Evolutionary conservation across 2,888 invertebrate species (phyloP).

Genomic region (Melanargia galathea): DNA sequence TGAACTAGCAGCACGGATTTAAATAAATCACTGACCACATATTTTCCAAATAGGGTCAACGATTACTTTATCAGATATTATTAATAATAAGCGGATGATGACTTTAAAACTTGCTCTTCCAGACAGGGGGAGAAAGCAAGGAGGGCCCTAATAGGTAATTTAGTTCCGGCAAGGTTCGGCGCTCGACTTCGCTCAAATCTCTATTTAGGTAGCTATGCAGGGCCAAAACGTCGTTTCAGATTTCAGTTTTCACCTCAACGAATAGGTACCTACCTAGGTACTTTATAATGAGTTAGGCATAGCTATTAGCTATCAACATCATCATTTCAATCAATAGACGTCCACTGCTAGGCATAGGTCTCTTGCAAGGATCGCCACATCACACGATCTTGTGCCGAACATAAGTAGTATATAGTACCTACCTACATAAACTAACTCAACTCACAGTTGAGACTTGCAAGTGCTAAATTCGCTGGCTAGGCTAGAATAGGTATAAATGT

Average conservation of each 20-base stretch:
- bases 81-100: background rate
- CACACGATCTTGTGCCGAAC: no score
- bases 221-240: background rate
- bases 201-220: background rate
- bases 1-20: constrained; percentile 12
- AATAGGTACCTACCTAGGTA: no score
- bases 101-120: background rate
- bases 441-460: background rate
- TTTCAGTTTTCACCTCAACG: no score
- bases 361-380: no score
- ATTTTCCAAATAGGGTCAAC: constrained; percentile 2
- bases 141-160: background rate
- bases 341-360: no score
- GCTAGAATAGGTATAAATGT: no score
- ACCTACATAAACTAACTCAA: background rate
- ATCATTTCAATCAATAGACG: no score
- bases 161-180: background rate
- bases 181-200: background rate
- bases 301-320: no score
- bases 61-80: background rate
- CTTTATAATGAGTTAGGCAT: no score
- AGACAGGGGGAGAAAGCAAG: background rate
- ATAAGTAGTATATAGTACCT: no score
- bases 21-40: constrained; percentile 4
- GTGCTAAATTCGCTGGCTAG: background rate